Conservation (phyloP, 1,140 invertebrate species). For the Dendroctonus valens region DNA sequence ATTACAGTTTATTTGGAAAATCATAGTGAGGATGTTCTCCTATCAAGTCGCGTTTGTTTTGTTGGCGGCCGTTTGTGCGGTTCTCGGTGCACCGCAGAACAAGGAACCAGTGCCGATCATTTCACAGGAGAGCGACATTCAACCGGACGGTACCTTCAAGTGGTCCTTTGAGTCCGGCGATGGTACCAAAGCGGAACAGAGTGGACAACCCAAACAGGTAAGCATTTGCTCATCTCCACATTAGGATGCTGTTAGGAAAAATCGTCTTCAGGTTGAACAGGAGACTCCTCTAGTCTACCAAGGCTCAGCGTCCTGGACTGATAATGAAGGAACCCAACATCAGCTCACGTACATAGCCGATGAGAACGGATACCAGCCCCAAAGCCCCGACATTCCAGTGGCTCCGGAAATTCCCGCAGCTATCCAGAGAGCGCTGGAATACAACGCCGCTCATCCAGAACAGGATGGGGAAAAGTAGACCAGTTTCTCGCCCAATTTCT, state of each 20-base stretch:
- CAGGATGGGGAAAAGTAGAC: constrained; percentile 12
- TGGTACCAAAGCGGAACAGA: constrained; percentile 30
- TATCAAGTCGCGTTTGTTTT: constrained; percentile 2
- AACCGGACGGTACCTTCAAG: constrained; percentile 31
- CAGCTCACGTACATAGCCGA: constrained; percentile 57
- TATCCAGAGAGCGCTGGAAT: constrained; percentile 54
- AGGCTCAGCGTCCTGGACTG: constrained; percentile 74
- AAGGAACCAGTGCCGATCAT: constrained; percentile 27
- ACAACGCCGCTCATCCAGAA: constrained; percentile 54
- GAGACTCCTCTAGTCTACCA: constrained; percentile 41
- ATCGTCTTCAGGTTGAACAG: constrained; percentile 22
- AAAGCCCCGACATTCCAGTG: constrained; percentile 59
- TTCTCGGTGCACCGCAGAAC: constrained; percentile 11
- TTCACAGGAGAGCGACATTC: constrained; percentile 28
- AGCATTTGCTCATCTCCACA: neutral
- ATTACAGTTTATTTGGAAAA: too few species aligned
- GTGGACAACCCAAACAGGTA: constrained; percentile 27
- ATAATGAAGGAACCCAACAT: constrained; percentile 67
- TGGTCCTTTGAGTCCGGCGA: constrained; percentile 32
- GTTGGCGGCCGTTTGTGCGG: constrained; percentile 4
- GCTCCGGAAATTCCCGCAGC: constrained; percentile 57
- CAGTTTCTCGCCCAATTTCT: too few species aligned
- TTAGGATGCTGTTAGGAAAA: neutral
- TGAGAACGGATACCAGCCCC: constrained; percentile 61
- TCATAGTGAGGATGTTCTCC: too few species aligned